A percentile compares a stretch with the other conserved stretches of the same genome.
These are phyloP conservation scores for Drosophila neocordata DNA, from an alignment of 1,140 invertebrate genomes.

Conservation along the genomic window DNA sequence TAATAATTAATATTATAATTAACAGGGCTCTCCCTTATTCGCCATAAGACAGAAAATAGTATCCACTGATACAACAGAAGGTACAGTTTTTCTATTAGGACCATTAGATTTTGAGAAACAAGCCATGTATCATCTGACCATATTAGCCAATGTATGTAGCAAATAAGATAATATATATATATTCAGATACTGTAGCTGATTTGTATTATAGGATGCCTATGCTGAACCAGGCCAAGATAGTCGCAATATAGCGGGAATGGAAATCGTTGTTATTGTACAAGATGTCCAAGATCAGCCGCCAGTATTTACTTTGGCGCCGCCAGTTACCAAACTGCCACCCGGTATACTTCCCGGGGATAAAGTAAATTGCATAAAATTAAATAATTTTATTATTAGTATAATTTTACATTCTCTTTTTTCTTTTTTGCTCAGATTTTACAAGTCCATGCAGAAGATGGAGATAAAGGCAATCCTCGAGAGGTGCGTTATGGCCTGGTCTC, in stretches of 20 bases:
- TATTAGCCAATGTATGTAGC: conserved; percentile 90
- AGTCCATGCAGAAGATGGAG: conserved; percentile 94
- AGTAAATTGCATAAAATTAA: conserved; percentile 60
- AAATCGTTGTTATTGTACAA: conserved; percentile 91
- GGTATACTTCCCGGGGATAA: conserved; percentile 87
- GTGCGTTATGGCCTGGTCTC: conserved; percentile 92
- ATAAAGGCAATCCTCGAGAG: conserved; percentile 91
- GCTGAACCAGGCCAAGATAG: conserved; percentile 91
- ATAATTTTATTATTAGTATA: conserved; percentile 1
- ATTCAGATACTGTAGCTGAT: background rate
- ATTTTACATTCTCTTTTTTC: background rate
- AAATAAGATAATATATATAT: background rate
- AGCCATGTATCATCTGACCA: conserved; percentile 91
- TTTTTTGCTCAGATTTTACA: conserved; percentile 85
- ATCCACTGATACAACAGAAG: conserved; percentile 88
- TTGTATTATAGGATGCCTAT: conserved; percentile 89
- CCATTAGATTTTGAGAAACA: conserved; percentile 93
- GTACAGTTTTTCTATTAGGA: conserved; percentile 89
- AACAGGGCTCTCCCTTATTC: conserved; percentile 87
- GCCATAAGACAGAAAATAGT: conserved; percentile 90
- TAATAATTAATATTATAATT: conserved; percentile 2
- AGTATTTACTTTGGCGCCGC: conserved; percentile 91
- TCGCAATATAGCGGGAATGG: conserved; percentile 91
- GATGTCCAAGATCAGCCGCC: conserved; percentile 95
- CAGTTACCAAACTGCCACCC: conserved; percentile 88